Evolutionary conservation across 2,888 invertebrate species (phyloP).

Genomic region (Lycocerus yunnanus): DNA sequence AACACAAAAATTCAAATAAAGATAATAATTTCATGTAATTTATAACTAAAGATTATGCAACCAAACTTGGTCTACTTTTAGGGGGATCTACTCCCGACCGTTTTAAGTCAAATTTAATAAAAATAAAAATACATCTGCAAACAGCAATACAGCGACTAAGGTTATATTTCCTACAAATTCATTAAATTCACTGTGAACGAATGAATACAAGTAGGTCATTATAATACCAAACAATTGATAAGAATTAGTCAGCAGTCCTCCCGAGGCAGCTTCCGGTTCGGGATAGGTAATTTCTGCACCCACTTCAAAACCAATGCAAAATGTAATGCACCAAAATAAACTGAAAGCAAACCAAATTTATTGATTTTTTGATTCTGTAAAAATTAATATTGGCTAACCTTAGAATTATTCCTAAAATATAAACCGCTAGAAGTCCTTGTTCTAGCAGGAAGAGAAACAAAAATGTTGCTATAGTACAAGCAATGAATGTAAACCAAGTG

Average conservation of each 20-base stretch:
- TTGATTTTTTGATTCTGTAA: too few relatives aligned
- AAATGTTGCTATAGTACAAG: background rate
- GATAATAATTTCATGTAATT: too few relatives aligned
- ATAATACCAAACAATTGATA: background rate
- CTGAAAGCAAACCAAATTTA: slow-evolving; percentile 25
- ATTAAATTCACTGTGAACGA: background rate
- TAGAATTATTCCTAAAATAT: background rate
- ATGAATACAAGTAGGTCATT: background rate
- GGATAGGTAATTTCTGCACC: background rate
- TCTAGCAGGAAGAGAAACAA: background rate
- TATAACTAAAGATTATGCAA: too few relatives aligned
- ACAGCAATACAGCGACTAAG: background rate
- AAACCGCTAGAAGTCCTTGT: background rate
- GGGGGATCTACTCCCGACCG: background rate
- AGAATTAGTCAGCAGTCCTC: background rate
- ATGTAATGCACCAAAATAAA: background rate
- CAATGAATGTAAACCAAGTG: background rate
- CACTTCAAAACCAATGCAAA: background rate
- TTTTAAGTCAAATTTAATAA: background rate
- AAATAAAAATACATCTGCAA: background rate
- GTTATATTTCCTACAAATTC: background rate
- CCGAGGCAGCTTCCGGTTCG: background rate
- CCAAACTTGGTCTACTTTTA: too few relatives aligned
- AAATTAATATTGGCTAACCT: too few relatives aligned
- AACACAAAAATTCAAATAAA: too few relatives aligned